Base-by-base conservation (phyloP, 2,113 vertebrate species). In the Papio anubis region DNA sequence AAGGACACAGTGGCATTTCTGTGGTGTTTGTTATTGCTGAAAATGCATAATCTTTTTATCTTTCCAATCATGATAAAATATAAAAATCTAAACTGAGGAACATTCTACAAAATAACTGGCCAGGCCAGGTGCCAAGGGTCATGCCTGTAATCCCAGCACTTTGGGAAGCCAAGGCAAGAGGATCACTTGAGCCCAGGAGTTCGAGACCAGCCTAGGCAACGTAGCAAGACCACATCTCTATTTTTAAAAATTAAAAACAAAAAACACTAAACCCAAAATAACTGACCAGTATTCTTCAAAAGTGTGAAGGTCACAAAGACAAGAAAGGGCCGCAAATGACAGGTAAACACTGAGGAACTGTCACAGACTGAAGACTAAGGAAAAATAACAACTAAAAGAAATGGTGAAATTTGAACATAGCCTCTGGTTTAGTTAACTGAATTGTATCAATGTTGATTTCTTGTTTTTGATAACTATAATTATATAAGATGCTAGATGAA, bases 321-420 rank as follows among this genome's bases (percentile, higher is more conserved):
- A 11, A 32, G 30, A 27, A 55, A 76, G 73, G 30, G 32, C 89
- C 55, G 61, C n/a, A 48, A 72, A 92, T 79, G 75, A 84, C 68
- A 87, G 16, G 66, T 68, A n/a, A 87, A 93, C 32, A 61, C 14
- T 17, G 48, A 96, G 45, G 73, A 93, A 84, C 70, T 43, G 21
- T 84, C 52, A 70, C 9, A 32, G 40, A 64, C 78, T 84, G n/a
- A 68, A 86, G 57, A 86, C 8, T 30, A 4, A 52, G 75, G 57
- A 92, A 64, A 73, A 88, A 64, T 87, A 92, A 88, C 27, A 94
- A 38, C 52, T 73, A 92, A 92, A n/a, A 94, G 72, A 94, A 95
- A 52, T 27, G 50, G 18, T 59, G 23, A 78, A 81, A 93, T 97
- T 90, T 68, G 30, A 83, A 66, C 55, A 48, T 79, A 40, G 45